Percentiles rank a stretch among this genome's conserved stretches.
These are phyloP conservation scores for Drosophila pandora DNA, from an alignment of 1,140 invertebrate species.

Conservation along the genomic window DNA sequence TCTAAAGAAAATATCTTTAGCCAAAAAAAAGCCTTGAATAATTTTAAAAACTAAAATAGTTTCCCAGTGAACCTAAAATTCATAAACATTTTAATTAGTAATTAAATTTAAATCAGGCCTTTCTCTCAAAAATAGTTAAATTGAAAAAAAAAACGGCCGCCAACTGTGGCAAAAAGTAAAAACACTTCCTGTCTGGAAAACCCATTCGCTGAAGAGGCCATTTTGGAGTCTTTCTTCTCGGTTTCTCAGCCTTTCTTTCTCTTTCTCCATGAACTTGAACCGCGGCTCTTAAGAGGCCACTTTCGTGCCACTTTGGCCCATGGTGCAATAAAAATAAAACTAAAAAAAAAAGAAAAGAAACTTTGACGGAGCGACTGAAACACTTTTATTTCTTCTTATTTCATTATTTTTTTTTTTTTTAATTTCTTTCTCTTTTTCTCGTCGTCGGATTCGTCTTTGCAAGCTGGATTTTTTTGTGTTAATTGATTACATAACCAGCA, in stretches of 20 bases:
- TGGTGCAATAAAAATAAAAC: constrained; percentile 40
- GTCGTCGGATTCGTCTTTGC: constrained; percentile 36
- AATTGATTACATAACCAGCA: constrained; percentile 76
- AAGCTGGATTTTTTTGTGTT: constrained; percentile 56
- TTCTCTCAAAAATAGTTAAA: background rate
- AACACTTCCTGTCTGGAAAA: background rate
- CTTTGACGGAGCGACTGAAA: constrained; percentile 7
- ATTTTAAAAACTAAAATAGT: no score
- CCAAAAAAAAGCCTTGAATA: no score
- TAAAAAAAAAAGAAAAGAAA: constrained; percentile 29
- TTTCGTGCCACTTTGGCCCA: constrained; percentile 32
- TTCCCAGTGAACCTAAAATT: background rate
- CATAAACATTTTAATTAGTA: background rate
- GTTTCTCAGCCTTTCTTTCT: background rate
- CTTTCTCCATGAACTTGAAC: constrained; percentile 39
- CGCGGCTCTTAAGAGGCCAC: constrained; percentile 7
- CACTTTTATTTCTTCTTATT: constrained; percentile 15
- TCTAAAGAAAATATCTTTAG: no score
- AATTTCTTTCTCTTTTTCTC: background rate
- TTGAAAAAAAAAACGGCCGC: background rate
- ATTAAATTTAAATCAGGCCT: background rate
- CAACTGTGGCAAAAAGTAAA: background rate
- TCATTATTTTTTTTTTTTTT: constrained; percentile 13
- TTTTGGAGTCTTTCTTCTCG: constrained; percentile 5
- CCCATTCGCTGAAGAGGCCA: background rate